Percentiles rank a stretch among this genome's conserved stretches.
Evolutionary conservation across 2,888 invertebrate genomes (phyloP).

Genomic region (Polylopha cassiicola): DNA sequence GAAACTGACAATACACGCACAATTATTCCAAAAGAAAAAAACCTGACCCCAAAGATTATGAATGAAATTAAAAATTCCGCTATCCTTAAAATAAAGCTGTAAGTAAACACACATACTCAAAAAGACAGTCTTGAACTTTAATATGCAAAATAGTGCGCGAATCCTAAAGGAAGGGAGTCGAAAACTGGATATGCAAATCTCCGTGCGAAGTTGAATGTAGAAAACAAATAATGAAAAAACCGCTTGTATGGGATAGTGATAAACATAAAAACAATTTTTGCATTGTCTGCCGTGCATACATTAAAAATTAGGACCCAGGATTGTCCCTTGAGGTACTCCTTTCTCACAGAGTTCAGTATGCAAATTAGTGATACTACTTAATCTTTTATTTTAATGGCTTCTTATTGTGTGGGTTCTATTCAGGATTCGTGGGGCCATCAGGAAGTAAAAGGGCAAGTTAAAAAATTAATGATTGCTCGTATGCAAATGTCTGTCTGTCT

Average conservation of each 20-base stretch:
- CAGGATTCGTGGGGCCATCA: conserved; percentile 51
- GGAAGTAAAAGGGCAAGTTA: conserved; percentile 46
- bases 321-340: conserved; percentile 53
- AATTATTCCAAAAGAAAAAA: conserved; percentile 50
- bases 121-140: conserved; percentile 59
- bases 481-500: conserved; percentile 56
- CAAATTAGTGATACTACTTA: conserved; percentile 63
- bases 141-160: conserved; percentile 67
- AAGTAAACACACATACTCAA: conserved; percentile 62
- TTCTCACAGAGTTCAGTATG: conserved; percentile 70
- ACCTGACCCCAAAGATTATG: conserved; percentile 63
- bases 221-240: conserved; percentile 72
- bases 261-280: conserved; percentile 69
- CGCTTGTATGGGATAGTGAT: conserved; percentile 67
- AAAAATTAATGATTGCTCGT: conserved; percentile 68
- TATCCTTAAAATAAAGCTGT: conserved; percentile 68
- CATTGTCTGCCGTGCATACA: conserved; percentile 60
- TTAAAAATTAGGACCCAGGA: conserved; percentile 49
- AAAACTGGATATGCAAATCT: conserved; percentile 73
- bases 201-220: conserved; percentile 70
- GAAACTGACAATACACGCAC: conserved; percentile 50
- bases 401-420: conserved; percentile 68
- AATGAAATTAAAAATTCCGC: conserved; percentile 63
- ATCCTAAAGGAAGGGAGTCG: conserved; percentile 48
- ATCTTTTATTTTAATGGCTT: conserved; percentile 77